phyloP scores from a whole-genome alignment of 2,113 vertebrate genomes.

The Campylomormyrus numenius region DNA sequence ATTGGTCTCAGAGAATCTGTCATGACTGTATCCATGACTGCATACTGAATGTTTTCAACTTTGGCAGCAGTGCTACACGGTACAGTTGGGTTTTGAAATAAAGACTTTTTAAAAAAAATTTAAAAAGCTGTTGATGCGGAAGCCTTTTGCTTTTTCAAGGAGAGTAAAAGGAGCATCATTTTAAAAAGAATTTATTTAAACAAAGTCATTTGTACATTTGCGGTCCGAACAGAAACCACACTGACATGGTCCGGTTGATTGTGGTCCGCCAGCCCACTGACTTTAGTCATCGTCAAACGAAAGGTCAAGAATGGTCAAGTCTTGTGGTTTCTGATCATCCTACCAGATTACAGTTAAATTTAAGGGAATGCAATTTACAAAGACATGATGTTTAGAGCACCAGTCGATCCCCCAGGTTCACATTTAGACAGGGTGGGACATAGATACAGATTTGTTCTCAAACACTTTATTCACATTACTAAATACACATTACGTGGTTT shows the following conservation, averaged over 20 bases:
- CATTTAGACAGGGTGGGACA: background rate
- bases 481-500: background rate
- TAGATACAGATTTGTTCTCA: background rate
- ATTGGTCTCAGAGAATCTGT: background rate
- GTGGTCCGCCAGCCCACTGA: background rate
- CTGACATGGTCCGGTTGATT: background rate
- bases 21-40: background rate
- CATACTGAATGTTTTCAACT: background rate
- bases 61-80: background rate
- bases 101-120: background rate
- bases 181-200: background rate
- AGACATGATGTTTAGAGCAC: background rate
- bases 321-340: background rate
- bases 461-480: constrained; percentile 4
- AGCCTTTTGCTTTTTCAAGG: background rate
- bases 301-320: background rate
- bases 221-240: background rate
- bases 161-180: background rate
- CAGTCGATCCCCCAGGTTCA: background rate
- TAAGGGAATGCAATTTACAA: background rate
- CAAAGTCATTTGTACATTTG: background rate
- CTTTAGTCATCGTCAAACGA: background rate
- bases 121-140: background rate
- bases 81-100: background rate
- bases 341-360: background rate